phyloP scores from a whole-genome alignment of 2,797 vertebrate species.

The Sebastes miniatus region DNA sequence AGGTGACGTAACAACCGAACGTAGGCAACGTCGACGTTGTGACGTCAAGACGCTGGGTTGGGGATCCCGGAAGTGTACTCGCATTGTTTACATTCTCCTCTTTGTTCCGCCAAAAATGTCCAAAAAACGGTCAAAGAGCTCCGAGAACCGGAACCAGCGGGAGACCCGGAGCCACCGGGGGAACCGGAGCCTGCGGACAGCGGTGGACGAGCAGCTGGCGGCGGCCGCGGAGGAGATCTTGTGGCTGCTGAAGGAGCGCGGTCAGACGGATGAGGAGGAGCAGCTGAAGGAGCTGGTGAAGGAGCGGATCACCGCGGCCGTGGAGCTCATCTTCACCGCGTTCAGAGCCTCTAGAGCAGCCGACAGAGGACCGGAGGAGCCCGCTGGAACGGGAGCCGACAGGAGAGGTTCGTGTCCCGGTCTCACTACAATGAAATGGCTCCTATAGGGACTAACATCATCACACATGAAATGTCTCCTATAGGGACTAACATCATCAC shows the following conservation, averaged over 20 bases:
- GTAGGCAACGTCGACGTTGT: not conserved
- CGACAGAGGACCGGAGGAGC: not conserved
- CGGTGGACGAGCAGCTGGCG: conserved; percentile 44
- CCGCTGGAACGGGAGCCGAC: not conserved
- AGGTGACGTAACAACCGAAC: not conserved
- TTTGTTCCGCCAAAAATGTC: conserved; percentile 60
- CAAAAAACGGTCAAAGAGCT: not conserved
- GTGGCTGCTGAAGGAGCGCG: conserved; percentile 44
- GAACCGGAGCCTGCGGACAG: conserved; percentile 20
- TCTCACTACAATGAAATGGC: no score
- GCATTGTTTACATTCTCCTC: conserved; percentile 56
- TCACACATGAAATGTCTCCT: no score
- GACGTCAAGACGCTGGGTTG: not conserved
- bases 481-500: no score
- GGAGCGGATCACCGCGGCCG: conserved; percentile 52
- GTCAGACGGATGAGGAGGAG: not conserved
- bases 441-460: no score
- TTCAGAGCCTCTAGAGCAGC: conserved; percentile 11
- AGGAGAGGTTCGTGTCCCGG: not conserved
- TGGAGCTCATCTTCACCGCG: conserved; percentile 50
- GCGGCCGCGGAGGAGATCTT: conserved; percentile 47
- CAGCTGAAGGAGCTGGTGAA: conserved; percentile 38
- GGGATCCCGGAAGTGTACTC: conserved; percentile 44
- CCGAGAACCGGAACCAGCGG: conserved; percentile 11
- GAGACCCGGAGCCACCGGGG: conserved; percentile 16